phyloP scores from a whole-genome alignment of 2,888 invertebrate species.

The Marasmarcha lunaedactyla region DNA sequence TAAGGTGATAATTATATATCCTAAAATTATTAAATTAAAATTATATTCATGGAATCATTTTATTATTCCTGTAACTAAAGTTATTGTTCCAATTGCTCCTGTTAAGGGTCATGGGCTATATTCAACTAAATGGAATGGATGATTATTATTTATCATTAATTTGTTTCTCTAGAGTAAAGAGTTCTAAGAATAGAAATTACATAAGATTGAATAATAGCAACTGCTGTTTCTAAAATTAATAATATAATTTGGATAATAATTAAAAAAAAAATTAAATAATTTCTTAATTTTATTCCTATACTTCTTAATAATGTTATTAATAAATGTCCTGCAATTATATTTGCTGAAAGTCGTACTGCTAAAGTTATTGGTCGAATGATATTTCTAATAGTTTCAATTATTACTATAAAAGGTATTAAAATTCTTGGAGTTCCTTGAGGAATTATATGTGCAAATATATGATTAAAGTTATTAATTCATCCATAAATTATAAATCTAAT shows the following conservation, averaged over 20 bases:
- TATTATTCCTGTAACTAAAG: slow-evolving; percentile 65
- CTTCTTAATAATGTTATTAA: slow-evolving; percentile 71
- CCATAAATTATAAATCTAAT: slow-evolving; percentile 74
- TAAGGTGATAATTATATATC: slow-evolving; percentile 51
- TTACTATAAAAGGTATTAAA: slow-evolving; percentile 79
- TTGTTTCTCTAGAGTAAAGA: slow-evolving; percentile 76
- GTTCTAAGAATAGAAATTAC: slow-evolving; percentile 75
- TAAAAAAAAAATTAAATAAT: slow-evolving; percentile 36
- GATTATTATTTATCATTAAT: slow-evolving; percentile 69
- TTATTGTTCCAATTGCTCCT: slow-evolving; percentile 70
- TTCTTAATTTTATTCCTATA: slow-evolving; percentile 27
- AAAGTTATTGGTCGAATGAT: slow-evolving; percentile 77
- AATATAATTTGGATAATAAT: slow-evolving; percentile 59
- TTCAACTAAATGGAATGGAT: slow-evolving; percentile 75
- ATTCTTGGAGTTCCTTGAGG: slow-evolving; percentile 74
- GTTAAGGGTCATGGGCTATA: slow-evolving; percentile 75
- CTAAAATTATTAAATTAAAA: slow-evolving; percentile 61
- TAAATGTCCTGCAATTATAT: slow-evolving; percentile 82
- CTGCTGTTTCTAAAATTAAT: slow-evolving; percentile 69
- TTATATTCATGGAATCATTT: slow-evolving; percentile 74
- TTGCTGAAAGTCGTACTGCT: slow-evolving; percentile 79
- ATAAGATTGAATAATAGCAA: slow-evolving; percentile 76
- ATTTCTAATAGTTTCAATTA: slow-evolving; percentile 82
- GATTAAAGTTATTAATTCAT: slow-evolving; percentile 71
- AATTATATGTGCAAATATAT: slow-evolving; percentile 77